These are phyloP conservation scores for Oxygymnocypris stewartii DNA, from an alignment of 2,113 vertebrate species.

Conservation along the genomic window DNA sequence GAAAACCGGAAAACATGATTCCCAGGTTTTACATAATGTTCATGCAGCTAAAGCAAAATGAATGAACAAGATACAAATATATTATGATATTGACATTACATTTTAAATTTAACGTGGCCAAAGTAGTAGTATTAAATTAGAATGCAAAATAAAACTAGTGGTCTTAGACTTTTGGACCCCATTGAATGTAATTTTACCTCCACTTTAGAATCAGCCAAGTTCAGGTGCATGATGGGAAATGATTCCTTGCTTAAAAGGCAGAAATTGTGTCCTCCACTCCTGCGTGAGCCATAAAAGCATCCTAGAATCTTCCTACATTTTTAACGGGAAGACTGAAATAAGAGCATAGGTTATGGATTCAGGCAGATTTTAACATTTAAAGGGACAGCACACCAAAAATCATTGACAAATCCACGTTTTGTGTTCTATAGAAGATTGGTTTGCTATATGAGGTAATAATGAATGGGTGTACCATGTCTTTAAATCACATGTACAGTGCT, in stretches of 20 bases:
- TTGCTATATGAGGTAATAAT: neutral
- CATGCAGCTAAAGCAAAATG: neutral
- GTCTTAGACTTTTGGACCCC: neutral
- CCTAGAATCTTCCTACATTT: conserved; percentile 17
- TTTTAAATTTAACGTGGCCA: neutral
- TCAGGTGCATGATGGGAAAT: conserved; percentile 9
- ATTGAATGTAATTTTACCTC: neutral
- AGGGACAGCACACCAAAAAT: neutral
- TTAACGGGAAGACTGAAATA: conserved; percentile 17
- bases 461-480: neutral
- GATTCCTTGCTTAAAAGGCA: neutral
- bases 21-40: neutral
- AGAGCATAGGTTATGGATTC: neutral
- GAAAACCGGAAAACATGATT: neutral
- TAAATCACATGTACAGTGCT: neutral
- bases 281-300: conserved; percentile 6
- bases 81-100: neutral
- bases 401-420: neutral
- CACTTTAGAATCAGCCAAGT: neutral
- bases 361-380: neutral
- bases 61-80: neutral
- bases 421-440: neutral
- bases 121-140: neutral
- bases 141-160: neutral
- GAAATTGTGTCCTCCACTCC: neutral